Evolutionary conservation across 2,888 invertebrate genomes (phyloP), one percentile per base, ranked within the genome.

Genomic region (Thereva unica): DNA sequence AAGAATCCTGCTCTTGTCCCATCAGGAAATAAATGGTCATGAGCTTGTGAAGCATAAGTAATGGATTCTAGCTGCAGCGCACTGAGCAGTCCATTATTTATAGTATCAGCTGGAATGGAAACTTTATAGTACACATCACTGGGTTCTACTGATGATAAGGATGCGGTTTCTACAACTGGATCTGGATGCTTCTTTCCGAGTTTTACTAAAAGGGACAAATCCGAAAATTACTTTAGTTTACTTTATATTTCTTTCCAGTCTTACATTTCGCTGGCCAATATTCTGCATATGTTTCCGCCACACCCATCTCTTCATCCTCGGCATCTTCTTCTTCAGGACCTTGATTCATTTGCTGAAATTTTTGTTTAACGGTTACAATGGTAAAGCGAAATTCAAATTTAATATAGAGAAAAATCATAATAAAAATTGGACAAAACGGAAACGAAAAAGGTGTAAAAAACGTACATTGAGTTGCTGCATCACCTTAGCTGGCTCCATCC

Each of bases 131-230:
- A 91, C 64, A 97, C 92, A 79, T 97, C 95, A 1, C 93, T 92
- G 0, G 97, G 95, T 76, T 94, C 93, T 61, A 98, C 97, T 45
- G 95, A 96, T 0, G 97, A 95, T 52, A 99, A 84, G 0, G 98
- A 97, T 6, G 97, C 97, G 0, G 99, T 99, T 82, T 99, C 99
- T 6, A 99, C 99, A 5, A 99, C 98, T 0, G 95, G 92, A 83
- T 99, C 99, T 0, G 99, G 99, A 85, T 99, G 99, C 77, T 95
- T 93, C 74, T 89, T 89, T 8, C 99, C 99, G 61, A 96, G 83
- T 82, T 94, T 94, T 74, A 97, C 92, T 93, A 81, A 9, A 78
- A 72, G 55, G 72, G 61, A 37, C n/a, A n/a, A 52, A 42, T 1
- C 35, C 50, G 23, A 4, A 42, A 5, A 38, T 10, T 42, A 56